phyloP scores from a whole-genome alignment of 2,113 vertebrate species.

The Nansenia antarctica region DNA sequence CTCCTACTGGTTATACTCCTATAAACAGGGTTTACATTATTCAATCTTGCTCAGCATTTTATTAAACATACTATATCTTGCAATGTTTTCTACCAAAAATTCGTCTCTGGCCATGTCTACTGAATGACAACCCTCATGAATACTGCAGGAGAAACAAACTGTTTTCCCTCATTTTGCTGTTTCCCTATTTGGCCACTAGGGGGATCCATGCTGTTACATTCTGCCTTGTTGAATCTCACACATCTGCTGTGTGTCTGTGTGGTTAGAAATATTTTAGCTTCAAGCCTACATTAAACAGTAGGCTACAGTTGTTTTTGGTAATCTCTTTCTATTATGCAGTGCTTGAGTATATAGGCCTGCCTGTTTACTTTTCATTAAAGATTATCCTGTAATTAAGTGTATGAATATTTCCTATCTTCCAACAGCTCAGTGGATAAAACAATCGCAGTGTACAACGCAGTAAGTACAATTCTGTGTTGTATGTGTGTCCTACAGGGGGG shows the following conservation, averaged over 20 bases:
- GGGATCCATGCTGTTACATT: constrained; percentile 38
- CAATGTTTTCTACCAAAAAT: too few species aligned
- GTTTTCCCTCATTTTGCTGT: constrained; percentile 23
- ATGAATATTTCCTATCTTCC: constrained; percentile 38
- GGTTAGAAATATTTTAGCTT: constrained; percentile 9
- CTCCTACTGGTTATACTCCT: too few species aligned
- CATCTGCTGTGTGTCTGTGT: constrained; percentile 12
- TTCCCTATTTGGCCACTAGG: constrained; percentile 49
- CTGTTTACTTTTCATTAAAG: not conserved
- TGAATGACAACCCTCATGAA: too few species aligned
- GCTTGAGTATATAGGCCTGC: too few species aligned
- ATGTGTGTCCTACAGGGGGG: not conserved
- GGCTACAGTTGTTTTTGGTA: not conserved
- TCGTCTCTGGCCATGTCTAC: too few species aligned
- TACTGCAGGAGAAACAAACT: too few species aligned
- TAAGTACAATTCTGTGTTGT: constrained; percentile 71
- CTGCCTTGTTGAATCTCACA: not conserved
- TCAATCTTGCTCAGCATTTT: too few species aligned
- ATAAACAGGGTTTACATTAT: too few species aligned
- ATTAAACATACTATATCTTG: too few species aligned
- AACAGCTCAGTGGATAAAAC: constrained; percentile 89
- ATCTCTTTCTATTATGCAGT: not conserved
- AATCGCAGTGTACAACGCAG: constrained; percentile 78
- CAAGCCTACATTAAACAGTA: not conserved
- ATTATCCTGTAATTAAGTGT: not conserved